phyloP scores from a whole-genome alignment of 2,113 vertebrate species.

The Otolemur garnettii region DNA sequence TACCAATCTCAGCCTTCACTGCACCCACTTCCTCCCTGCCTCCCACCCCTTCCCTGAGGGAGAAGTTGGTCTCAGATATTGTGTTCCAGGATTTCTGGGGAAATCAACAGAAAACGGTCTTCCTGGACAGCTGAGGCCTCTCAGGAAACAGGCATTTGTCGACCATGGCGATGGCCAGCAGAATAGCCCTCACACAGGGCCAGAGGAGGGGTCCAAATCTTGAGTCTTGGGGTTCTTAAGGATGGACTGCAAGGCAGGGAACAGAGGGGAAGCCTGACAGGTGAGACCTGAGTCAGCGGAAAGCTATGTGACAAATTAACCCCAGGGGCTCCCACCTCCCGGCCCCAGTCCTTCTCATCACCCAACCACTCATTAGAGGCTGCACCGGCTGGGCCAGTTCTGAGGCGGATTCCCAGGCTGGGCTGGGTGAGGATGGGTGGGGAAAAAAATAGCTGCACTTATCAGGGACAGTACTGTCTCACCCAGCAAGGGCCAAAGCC shows the following conservation, averaged over 20 bases:
- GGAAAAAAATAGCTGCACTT: conserved; percentile 44
- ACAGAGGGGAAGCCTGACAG: conserved; percentile 12
- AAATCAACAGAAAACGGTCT: not conserved
- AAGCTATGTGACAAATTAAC: conserved; percentile 75
- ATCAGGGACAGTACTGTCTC: not conserved
- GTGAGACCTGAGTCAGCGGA: conserved; percentile 70
- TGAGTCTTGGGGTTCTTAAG: conserved; percentile 18
- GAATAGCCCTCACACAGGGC: not conserved
- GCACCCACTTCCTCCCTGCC: not conserved
- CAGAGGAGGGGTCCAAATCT: not conserved
- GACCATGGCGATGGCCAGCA: not conserved
- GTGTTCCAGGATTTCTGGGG: not conserved
- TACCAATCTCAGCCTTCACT: not conserved
- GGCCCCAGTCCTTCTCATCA: conserved; percentile 61
- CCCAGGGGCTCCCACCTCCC: conserved; percentile 51
- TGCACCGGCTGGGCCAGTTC: conserved; percentile 76
- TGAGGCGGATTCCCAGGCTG: conserved; percentile 42
- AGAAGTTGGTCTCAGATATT: not conserved
- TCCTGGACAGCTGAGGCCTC: not conserved
- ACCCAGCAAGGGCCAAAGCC: not conserved
- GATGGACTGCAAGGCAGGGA: not conserved
- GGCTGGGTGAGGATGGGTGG: conserved; percentile 69
- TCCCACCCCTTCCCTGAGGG: not conserved
- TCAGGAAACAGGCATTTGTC: not conserved
- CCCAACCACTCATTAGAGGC: conserved; percentile 78